Conservation (phyloP, 1,140 invertebrate genomes). For the Hormaphis cornu region DNA sequence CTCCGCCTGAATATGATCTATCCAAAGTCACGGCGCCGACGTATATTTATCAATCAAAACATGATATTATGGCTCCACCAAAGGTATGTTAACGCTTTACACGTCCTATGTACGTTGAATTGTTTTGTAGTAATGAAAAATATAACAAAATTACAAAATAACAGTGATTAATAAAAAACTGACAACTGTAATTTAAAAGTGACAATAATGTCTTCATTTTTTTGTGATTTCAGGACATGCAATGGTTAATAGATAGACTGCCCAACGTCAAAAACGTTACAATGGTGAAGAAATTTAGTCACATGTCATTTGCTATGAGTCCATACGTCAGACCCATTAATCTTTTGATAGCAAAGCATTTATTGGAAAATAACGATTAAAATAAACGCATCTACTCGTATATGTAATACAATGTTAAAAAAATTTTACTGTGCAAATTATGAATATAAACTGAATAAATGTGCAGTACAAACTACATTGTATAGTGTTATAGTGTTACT, state of each 20-base stretch:
- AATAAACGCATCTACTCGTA: background rate
- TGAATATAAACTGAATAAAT: too few species aligned
- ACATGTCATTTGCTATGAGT: background rate
- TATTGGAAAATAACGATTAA: background rate
- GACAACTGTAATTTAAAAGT: background rate
- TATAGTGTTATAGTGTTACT: too few species aligned
- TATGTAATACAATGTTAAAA: background rate
- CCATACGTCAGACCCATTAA: background rate
- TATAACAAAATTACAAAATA: too few species aligned
- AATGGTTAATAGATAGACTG: background rate
- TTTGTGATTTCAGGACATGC: conserved; percentile 1
- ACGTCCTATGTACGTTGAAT: too few species aligned
- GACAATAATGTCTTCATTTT: background rate
- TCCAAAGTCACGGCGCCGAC: conserved; percentile 54
- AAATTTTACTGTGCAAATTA: too few species aligned
- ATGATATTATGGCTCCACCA: conserved; percentile 46
- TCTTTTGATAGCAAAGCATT: background rate
- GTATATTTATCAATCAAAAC: conserved; percentile 56
- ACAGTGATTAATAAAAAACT: too few species aligned
- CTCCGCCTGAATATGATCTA: conserved; percentile 51
- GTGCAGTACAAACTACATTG: too few species aligned
- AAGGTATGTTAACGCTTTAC: conserved; percentile 26
- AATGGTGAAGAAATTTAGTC: background rate
- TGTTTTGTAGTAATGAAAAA: too few species aligned
- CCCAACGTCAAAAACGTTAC: background rate